A percentile compares a stretch with the other conserved stretches of the same genome.
Conservation (phyloP, 2,888 invertebrate species). For the Philereme transversata region DNA sequence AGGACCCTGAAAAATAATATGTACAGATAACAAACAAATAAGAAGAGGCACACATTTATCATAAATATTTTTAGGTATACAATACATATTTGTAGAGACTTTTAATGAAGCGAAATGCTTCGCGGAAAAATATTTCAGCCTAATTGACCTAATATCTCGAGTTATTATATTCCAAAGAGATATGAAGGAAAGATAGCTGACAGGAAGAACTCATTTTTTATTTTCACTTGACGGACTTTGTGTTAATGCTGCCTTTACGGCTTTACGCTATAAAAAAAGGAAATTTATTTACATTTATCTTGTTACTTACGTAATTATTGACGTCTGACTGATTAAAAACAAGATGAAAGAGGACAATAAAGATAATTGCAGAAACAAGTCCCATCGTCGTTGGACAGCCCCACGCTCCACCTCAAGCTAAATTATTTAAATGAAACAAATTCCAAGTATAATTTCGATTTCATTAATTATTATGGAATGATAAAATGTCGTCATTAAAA, state of each 20-base stretch:
- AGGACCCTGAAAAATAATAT: slow-evolving; percentile 58
- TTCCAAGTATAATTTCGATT: slow-evolving; percentile 15
- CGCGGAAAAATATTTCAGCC: slow-evolving; percentile 19
- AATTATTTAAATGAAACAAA: slow-evolving; percentile 16
- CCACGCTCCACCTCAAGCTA: slow-evolving; percentile 4
- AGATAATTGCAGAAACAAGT: slow-evolving; percentile 35
- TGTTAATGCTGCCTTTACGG: slow-evolving; percentile 15
- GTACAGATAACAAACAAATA: not conserved
- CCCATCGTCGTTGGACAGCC: slow-evolving; percentile 13
- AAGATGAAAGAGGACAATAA: slow-evolving; percentile 40
- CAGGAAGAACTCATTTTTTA: slow-evolving; percentile 22
- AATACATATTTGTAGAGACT: slow-evolving; percentile 6
- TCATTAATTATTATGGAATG: slow-evolving; percentile 24
- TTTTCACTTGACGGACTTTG: slow-evolving; percentile 25
- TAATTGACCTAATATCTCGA: slow-evolving; percentile 25
- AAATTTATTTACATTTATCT: slow-evolving; percentile 1
- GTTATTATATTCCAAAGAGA: slow-evolving; percentile 27
- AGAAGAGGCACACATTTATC: not conserved
- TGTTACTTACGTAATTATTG: slow-evolving; percentile 55
- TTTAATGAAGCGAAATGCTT: slow-evolving; percentile 13
- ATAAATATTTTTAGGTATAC: slow-evolving; percentile 1
- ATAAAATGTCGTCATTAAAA: slow-evolving; percentile 47
- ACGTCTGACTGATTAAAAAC: slow-evolving; percentile 45
- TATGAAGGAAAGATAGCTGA: slow-evolving; percentile 20
- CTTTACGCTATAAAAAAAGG: not conserved